These are phyloP conservation scores for Microvelia longipes DNA, from an alignment of 1,140 invertebrate species.

Conservation along the genomic window DNA sequence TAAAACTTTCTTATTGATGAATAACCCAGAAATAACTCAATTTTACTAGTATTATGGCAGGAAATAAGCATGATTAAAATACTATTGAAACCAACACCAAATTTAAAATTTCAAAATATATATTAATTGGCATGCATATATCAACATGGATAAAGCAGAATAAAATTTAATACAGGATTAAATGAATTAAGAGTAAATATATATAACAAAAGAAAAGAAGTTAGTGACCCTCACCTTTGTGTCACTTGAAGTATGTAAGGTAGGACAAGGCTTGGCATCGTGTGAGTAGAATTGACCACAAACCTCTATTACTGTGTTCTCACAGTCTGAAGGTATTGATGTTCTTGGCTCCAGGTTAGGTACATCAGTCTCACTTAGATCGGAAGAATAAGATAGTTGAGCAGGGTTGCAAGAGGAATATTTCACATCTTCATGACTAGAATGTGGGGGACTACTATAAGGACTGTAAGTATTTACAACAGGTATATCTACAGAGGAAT, in stretches of 20 bases:
- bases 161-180: too few species aligned
- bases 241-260: not conserved
- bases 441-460: not conserved
- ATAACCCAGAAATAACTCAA: too few species aligned
- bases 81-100: too few species aligned
- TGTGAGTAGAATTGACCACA: not conserved
- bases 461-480: constrained; percentile 7
- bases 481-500: constrained; percentile 9
- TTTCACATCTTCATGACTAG: not conserved
- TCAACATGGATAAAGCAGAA: too few species aligned
- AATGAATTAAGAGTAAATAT: too few species aligned
- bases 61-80: too few species aligned
- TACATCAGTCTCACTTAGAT: not conserved
- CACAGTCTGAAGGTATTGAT: not conserved
- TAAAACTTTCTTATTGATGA: too few species aligned
- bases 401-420: not conserved
- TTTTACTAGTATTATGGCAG: too few species aligned
- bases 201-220: not conserved
- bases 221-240: not conserved
- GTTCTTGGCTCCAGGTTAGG: not conserved
- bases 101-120: too few species aligned
- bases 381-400: not conserved
- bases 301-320: not conserved
- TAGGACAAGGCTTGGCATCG: not conserved
- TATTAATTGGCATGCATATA: too few species aligned